These are phyloP conservation scores for Epinephelus cyanopodus DNA, from an alignment of 2,113 vertebrate species.

Conservation along the genomic window DNA sequence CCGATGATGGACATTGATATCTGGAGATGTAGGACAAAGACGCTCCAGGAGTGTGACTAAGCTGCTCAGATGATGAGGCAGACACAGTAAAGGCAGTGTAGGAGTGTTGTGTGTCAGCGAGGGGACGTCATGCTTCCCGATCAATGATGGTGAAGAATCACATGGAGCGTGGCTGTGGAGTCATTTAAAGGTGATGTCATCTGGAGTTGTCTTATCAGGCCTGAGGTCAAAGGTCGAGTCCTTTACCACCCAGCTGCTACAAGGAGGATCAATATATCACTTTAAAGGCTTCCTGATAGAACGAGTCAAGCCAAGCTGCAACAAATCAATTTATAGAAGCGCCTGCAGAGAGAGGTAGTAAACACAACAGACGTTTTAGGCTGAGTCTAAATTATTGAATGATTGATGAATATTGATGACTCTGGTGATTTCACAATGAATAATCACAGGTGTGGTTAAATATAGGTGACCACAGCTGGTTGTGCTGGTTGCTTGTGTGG, in stretches of 20 bases:
- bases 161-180: not conserved
- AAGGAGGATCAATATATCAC: not conserved
- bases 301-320: not conserved
- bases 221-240: slow-evolving; percentile 28
- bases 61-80: slow-evolving; percentile 24
- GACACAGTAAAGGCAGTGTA: not conserved
- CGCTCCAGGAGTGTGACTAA: slow-evolving; percentile 21
- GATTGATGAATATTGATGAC: too few species aligned
- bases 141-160: slow-evolving; percentile 5
- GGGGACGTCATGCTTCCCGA: not conserved
- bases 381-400: not conserved
- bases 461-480: too few species aligned
- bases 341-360: not conserved
- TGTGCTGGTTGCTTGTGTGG: too few species aligned
- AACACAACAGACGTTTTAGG: not conserved
- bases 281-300: not conserved
- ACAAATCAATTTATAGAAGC: too few species aligned
- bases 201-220: slow-evolving; percentile 2
- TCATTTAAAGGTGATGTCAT: slow-evolving; percentile 35
- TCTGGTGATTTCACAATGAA: too few species aligned
- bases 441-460: too few species aligned
- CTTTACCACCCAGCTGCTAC: not conserved
- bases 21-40: slow-evolving; percentile 8
- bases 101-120: not conserved
- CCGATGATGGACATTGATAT: slow-evolving; percentile 1